Base-by-base conservation (phyloP, 2,797 vertebrate genomes). In the Salmo trutta region DNA sequence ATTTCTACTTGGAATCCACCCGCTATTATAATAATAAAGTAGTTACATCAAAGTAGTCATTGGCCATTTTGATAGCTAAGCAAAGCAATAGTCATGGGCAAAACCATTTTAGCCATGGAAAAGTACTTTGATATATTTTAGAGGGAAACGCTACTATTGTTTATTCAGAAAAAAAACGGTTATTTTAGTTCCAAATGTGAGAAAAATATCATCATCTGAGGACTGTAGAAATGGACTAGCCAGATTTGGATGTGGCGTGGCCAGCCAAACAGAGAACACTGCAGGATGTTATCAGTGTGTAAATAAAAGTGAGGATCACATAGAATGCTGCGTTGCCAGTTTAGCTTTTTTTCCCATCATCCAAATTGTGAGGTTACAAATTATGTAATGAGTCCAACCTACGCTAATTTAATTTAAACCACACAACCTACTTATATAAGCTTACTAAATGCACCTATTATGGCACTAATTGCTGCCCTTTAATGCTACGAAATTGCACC, bases 1-100 rank as follows among this genome's bases (percentile, higher is more conserved):
- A 69, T 74, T 16, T 79, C 53, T 78, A 71, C 51, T 41, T 21
- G 74, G 29, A 24, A 68, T 79, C 31, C 6, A 75, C 24, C 54
- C 65, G 31, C 56, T 33, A 14, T 65, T 36, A 56, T 27, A 62
- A 59, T 21, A 62, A 53, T 33, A 41, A 62, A 33, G 62, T 7
- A 59, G 19, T 73, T 47, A 33, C 72, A 70, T 33, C 19, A 51
- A 41, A 6, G 47, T 68, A 31, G 21, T 41, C 33, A 41, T 17
- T 41, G 27, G 52, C 56, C 21, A 70, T 62, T 70, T 33, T 53
- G 41, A 59, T 64, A 12, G 51, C 54, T 70, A 67, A 31, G 19
- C 74, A 68, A 19, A 52, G 19, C 24, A 54, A 41, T 71, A 70
- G 14, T 41, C 72, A 54, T 59, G 65, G 21, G 29, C 36, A 70